A percentile compares a stretch with the other conserved stretches of the same genome.
phyloP scores from a whole-genome alignment of 2,113 vertebrate genomes.

The Erpornis zantholeuca region DNA sequence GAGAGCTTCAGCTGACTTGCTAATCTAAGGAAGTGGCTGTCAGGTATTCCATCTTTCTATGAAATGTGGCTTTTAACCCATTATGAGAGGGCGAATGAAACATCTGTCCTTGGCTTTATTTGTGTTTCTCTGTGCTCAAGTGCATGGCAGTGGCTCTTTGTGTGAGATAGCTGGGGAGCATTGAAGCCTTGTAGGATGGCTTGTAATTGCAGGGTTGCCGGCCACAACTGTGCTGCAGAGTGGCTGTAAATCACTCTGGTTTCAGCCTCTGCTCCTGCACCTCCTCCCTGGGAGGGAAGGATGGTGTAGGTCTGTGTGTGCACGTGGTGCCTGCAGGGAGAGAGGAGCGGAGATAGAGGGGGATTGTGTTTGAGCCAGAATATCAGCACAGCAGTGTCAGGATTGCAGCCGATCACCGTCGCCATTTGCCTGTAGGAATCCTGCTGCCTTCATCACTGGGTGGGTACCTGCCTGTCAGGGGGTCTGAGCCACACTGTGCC shows the following conservation, averaged over 20 bases:
- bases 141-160: background rate
- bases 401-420: background rate
- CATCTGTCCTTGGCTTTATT: background rate
- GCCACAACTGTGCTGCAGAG: background rate
- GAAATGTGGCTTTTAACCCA: background rate
- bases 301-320: conserved; percentile 30
- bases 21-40: background rate
- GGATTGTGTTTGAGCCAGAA: background rate
- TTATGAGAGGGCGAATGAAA: background rate
- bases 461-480: background rate
- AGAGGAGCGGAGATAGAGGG: conserved; percentile 19
- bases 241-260: conserved; percentile 40
- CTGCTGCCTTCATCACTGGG: fast-evolving
- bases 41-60: background rate
- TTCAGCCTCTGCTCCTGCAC: background rate
- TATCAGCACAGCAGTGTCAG: background rate
- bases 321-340: conserved; percentile 20
- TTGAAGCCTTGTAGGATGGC: background rate
- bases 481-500: background rate
- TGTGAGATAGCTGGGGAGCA: background rate
- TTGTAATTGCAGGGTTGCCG: background rate
- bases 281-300: conserved; percentile 13
- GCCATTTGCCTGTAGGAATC: background rate
- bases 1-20: background rate
- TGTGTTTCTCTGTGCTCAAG: background rate